phyloP scores from a whole-genome alignment of 2,888 invertebrate genomes.

The Allophyes oxyacanthae region DNA sequence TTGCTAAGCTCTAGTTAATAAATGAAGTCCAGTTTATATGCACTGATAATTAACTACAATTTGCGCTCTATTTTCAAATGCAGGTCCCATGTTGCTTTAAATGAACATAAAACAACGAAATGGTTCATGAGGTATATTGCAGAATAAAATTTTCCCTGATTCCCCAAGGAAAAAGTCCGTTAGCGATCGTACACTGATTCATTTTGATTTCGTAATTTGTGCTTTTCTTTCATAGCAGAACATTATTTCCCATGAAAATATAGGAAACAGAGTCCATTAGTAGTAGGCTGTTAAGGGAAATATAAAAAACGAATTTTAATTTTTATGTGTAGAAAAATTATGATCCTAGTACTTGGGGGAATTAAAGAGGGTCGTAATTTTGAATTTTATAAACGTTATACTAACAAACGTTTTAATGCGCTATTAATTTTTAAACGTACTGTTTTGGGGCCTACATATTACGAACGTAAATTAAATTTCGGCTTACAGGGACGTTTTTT shows the following conservation, averaged over 20 bases:
- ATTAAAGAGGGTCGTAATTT: slow-evolving; percentile 64
- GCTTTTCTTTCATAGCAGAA: slow-evolving; percentile 24
- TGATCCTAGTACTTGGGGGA: slow-evolving; percentile 56
- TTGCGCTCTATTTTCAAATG: slow-evolving; percentile 4
- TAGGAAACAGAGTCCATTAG: slow-evolving; percentile 28
- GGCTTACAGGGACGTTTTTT: slow-evolving; percentile 7
- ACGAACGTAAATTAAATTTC: slow-evolving; percentile 39
- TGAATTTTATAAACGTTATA: slow-evolving; percentile 67
- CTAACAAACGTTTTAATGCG: slow-evolving; percentile 64
- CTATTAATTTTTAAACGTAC: slow-evolving; percentile 60
- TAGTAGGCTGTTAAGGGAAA: slow-evolving; percentile 19
- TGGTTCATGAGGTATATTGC: slow-evolving; percentile 1
- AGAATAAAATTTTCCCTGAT: slow-evolving; percentile 3
- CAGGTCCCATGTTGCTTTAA: slow-evolving; percentile 4
- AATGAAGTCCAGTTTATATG: background rate
- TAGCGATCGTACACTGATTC: slow-evolving; percentile 24
- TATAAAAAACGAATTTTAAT: slow-evolving; percentile 25
- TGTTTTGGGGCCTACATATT: slow-evolving; percentile 31
- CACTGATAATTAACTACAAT: slow-evolving; percentile 7
- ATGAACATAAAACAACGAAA: slow-evolving; percentile 2
- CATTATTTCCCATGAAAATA: slow-evolving; percentile 22
- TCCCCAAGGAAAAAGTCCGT: slow-evolving; percentile 35
- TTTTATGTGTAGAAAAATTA: slow-evolving; percentile 46
- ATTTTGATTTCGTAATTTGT: slow-evolving; percentile 17
- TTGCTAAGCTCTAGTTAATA: slow-evolving; percentile 3